A percentile compares a stretch with the other conserved stretches of the same genome.
Evolutionary conservation across 1,140 invertebrate species (phyloP).

Genomic region (Cyclargus thomasi): DNA sequence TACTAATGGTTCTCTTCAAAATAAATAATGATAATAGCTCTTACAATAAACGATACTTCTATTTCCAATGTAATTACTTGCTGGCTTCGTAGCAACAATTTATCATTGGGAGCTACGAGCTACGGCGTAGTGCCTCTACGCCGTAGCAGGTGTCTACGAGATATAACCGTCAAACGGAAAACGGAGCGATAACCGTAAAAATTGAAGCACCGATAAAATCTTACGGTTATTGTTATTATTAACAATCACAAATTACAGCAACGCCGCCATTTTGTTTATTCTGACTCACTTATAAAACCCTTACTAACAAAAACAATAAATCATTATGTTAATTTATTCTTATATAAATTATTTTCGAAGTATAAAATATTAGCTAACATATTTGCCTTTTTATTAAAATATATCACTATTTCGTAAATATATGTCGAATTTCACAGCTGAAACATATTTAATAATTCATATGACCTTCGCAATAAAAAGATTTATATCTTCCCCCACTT

Average conservation of each 20-base stretch:
- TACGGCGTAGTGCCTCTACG: constrained; percentile 1
- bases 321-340: no score
- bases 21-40: background rate
- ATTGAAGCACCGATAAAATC: constrained; percentile 20
- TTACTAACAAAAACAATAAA: no score
- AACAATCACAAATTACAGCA: constrained; percentile 6
- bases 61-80: background rate
- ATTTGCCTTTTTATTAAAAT: background rate
- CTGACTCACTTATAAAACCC: background rate
- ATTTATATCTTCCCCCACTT: background rate
- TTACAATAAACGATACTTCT: background rate
- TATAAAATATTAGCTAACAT: no score
- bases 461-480: background rate
- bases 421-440: background rate
- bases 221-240: constrained; percentile 16
- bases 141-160: constrained; percentile 22
- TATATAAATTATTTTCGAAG: no score
- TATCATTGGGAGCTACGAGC: constrained; percentile 11
- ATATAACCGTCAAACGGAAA: constrained; percentile 22
- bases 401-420: background rate
- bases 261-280: background rate
- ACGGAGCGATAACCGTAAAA: constrained; percentile 20
- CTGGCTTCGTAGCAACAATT: constrained; percentile 6
- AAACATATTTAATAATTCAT: background rate
- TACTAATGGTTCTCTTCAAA: background rate